Base-by-base conservation (phyloP, 2,888 invertebrate species). In the Lathronympha strigana region DNA sequence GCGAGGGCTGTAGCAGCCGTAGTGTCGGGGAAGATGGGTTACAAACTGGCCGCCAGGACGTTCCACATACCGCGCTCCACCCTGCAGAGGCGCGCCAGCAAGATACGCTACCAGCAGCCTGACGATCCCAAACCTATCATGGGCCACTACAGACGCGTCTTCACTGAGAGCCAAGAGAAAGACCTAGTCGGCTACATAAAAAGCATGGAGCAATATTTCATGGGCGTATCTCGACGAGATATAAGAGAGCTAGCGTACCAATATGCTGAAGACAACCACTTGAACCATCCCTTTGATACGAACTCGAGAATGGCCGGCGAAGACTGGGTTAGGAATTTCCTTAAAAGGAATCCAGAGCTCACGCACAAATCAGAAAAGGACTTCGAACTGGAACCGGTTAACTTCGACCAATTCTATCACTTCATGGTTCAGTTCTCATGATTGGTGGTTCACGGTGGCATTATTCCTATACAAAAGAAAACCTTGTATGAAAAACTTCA, bases 391-490 rank as follows among this genome's bases (percentile, higher is more conserved):
- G 90, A 90, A 70, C 90, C 92, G 66, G 92, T 91, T 50, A 92
- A 92, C 78, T 92, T 92, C 66, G 92, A 92, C 72, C 92, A 92
- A 78, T 92, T 92, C 76, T 92, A 92, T 69, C 92, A 92, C 74
- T 92, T 92, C 68, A 92, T 92, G 92, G 90, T 88, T 75, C 91
- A 88, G 76, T 73, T 87, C 67, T 90, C 90, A 82, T 91, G 90
- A 91, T 89, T 78, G 72, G 72, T 74, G 71, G 75, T 73, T 71
- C 72, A 72, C 74, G 73, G 66, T 77, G 75, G 73, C 73, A 71
- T 21, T 54, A 60, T 33, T 31, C 28, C 23, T 53, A 49, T 19
- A 64, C 53, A 60, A 40, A 31, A 61, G 21, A 40, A 28, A 5
- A 49, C 47, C 36, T 25, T 19, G 49, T 54, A 25, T 36, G 9